Evolutionary conservation across 2,888 invertebrate genomes (phyloP), one percentile per base, ranked within the genome.

Genomic region (Meiosimyza decipiens): DNA sequence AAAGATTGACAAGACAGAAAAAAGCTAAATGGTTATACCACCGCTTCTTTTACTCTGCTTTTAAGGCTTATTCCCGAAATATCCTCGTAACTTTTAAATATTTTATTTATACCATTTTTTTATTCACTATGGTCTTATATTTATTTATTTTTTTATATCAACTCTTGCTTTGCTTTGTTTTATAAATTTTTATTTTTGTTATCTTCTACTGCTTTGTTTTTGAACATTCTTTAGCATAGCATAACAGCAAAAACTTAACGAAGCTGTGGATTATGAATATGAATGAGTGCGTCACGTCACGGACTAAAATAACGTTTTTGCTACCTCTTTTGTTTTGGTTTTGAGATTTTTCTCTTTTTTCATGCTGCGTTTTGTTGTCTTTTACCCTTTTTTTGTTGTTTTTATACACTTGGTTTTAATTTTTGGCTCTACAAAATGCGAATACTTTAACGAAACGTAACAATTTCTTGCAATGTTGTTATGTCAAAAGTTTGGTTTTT

Each of bases 201-300:
- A 12, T 60, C 15, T 28, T 60, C 33, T 22, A 15, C 6, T 11
- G 13, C n/a, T 55, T 12, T 22, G 55, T 5, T 55, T 55, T 60
- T 5, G 4, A 12, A 28, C 59, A 28, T 60, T 33, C 59, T 28
- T 9, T 33, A 33, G 22, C 40, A 40, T 40, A 18, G 28, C 59
- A 22, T 33, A 28, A 6, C 55, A 12, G 28, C 59, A 33, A 60
- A 28, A 60, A 60, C 59, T 60, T 60, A 60, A 60, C 59, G 59
- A 60, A 60, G 49, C 62, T 15, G 49, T 62, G 62, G 64, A 51
- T 49, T 64, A 64, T 64, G 51, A 64, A 64, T 64, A 64, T 64
- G 64, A 64, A 64, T 64, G 64, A 64, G 64, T 51, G 64, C 50
- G 64, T 51, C 28, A 51, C 50, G 64, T 51, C 28, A 51, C 22